These are phyloP conservation scores for Poecile atricapillus DNA, from an alignment of 2,113 vertebrate species.

Conservation along the genomic window DNA sequence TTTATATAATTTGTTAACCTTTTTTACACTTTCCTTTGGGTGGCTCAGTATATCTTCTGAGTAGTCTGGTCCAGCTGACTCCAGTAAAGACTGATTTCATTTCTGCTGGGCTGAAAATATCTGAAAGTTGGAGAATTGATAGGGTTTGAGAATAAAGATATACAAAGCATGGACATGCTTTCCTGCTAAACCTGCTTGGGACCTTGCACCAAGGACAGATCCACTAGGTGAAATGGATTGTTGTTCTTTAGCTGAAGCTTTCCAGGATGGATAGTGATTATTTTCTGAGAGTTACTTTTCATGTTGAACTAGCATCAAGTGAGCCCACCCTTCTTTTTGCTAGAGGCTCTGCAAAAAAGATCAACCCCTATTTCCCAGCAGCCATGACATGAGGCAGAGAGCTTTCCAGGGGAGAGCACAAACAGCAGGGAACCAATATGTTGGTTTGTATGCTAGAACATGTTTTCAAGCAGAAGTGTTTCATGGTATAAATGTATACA, in stretches of 20 bases:
- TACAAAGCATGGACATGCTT: background rate
- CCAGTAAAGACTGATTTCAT: background rate
- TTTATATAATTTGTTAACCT: background rate
- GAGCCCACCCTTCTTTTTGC: background rate
- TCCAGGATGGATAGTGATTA: background rate
- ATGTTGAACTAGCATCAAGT: background rate
- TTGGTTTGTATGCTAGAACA: background rate
- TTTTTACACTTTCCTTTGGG: background rate
- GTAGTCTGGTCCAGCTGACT: background rate
- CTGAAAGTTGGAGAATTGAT: background rate
- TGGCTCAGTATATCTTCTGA: background rate
- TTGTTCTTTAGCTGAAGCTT: background rate
- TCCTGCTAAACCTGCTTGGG: background rate
- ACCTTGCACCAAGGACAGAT: accelerated
- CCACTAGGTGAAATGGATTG: background rate
- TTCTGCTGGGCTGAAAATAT: background rate
- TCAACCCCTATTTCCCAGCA: background rate
- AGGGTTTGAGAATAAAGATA: background rate
- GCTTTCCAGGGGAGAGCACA: background rate
- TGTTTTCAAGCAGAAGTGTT: background rate
- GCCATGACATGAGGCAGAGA: background rate
- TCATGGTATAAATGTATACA: background rate
- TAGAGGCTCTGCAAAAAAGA: background rate
- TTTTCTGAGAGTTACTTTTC: background rate
- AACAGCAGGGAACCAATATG: background rate